Evolutionary conservation across 2,113 vertebrate species (phyloP).

Genomic region (Cryptotis parvus): DNA sequence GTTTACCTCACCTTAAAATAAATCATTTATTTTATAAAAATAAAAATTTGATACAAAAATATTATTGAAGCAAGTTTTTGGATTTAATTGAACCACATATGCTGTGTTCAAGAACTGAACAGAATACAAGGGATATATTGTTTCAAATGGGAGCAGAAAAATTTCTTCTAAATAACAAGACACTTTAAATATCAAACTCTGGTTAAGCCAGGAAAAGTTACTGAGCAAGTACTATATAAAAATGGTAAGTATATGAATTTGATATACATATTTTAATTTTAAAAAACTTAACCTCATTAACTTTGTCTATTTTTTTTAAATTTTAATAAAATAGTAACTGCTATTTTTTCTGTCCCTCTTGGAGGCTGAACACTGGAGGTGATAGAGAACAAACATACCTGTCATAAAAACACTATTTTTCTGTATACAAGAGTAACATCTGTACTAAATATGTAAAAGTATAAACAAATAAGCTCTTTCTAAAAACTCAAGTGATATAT

Average conservation of each 20-base stretch:
- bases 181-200: neutral
- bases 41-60: too few relatives aligned
- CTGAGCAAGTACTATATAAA: neutral
- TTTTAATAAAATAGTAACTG: neutral
- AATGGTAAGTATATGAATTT: neutral
- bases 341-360: neutral
- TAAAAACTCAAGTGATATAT: conserved; percentile 13
- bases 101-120: neutral
- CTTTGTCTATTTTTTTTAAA: neutral
- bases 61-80: too few relatives aligned
- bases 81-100: neutral
- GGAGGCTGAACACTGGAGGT: too few relatives aligned
- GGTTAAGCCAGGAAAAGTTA: neutral
- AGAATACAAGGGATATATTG: neutral
- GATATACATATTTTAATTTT: neutral
- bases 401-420: neutral
- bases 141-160: neutral
- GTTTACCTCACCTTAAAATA: neutral
- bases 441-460: neutral
- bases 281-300: neutral
- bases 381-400: too few relatives aligned
- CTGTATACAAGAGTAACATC: neutral
- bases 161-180: neutral
- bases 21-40: too few relatives aligned
- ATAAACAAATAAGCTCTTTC: conserved; percentile 8